Evolutionary conservation across 2,113 vertebrate species (phyloP).

Genomic region (Micronycteris hirsuta): DNA sequence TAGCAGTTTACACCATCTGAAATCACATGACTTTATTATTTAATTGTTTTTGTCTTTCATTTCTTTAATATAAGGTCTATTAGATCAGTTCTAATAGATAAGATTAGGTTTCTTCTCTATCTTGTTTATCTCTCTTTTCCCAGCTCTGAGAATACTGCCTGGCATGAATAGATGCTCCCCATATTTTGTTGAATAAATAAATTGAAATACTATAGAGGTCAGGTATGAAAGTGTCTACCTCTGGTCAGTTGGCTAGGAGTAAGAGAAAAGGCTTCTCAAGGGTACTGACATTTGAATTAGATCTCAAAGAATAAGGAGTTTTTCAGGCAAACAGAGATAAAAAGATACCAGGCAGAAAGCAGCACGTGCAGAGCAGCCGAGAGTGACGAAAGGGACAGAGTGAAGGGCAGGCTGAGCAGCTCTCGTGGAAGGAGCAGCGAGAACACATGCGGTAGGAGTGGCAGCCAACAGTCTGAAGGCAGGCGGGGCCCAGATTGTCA

Average conservation of each 20-base stretch:
- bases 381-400: neutral
- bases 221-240: neutral
- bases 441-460: rapidly evolving
- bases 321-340: neutral
- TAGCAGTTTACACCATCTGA: neutral
- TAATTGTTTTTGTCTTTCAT: neutral
- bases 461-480: neutral
- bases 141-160: neutral
- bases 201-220: neutral
- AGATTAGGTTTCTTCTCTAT: neutral
- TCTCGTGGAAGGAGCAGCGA: rapidly evolving
- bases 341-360: neutral
- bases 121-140: neutral
- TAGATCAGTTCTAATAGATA: neutral
- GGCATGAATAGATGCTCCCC: neutral
- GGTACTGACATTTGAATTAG: neutral
- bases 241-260: neutral
- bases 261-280: neutral
- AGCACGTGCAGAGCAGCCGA: neutral
- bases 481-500: neutral
- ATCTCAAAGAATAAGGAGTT: neutral
- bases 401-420: neutral
- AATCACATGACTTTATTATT: neutral
- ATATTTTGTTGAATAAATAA: neutral
- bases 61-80: neutral